Conservation (phyloP, 2,888 invertebrate genomes). For the Carpatolechia fugitivella region DNA sequence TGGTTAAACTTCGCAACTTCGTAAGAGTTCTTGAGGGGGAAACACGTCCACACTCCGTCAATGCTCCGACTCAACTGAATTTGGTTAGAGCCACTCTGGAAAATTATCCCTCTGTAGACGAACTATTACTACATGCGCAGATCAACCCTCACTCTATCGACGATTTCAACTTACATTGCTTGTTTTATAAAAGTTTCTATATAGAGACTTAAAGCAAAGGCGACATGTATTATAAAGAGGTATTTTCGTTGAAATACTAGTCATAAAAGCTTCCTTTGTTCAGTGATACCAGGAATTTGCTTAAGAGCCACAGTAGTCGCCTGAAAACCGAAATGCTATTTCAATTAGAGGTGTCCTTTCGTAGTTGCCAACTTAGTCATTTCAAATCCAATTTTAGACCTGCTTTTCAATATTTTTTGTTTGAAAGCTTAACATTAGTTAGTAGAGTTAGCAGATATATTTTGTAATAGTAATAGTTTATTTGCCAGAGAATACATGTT, state of each 20-base stretch:
- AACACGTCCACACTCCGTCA: slow-evolving; percentile 38
- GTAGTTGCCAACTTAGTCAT: neutral
- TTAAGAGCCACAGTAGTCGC: neutral
- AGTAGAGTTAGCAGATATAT: too few relatives aligned
- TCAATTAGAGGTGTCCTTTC: neutral
- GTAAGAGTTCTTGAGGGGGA: slow-evolving; percentile 23
- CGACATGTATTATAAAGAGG: neutral
- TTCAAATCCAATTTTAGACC: too few relatives aligned
- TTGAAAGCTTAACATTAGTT: too few relatives aligned
- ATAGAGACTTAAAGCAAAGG: neutral
- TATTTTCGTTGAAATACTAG: neutral
- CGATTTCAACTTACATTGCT: slow-evolving; percentile 31
- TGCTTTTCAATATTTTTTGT: too few relatives aligned
- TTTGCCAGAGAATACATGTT: too few relatives aligned
- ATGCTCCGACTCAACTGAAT: slow-evolving; percentile 49
- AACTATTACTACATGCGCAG: slow-evolving; percentile 55
- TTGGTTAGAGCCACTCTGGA: slow-evolving; percentile 34
- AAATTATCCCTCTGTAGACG: slow-evolving; percentile 51
- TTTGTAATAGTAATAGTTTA: too few relatives aligned
- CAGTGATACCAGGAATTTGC: slow-evolving; percentile 13
- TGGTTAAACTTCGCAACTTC: slow-evolving; percentile 36
- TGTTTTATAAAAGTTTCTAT: neutral
- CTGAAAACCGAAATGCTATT: neutral
- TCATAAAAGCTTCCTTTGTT: slow-evolving; percentile 14
- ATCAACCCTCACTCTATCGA: slow-evolving; percentile 25